Conservation (phyloP, 1,140 invertebrate genomes). For the Danaus melanippus region DNA sequence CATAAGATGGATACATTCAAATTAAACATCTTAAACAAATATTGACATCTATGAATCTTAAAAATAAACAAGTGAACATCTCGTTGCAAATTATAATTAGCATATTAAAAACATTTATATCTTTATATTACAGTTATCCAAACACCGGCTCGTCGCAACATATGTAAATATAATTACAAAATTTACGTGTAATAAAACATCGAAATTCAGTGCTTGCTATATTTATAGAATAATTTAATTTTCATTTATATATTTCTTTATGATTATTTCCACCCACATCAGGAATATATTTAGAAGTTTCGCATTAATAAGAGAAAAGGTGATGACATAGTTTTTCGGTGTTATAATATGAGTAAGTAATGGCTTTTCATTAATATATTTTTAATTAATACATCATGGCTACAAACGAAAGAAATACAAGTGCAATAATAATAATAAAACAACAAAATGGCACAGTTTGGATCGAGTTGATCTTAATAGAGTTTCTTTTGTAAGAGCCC, state of each 20-base stretch:
- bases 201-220: constrained; percentile 67
- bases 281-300: too few species aligned
- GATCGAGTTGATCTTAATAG: constrained; percentile 9
- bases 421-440: too few species aligned
- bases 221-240: constrained; percentile 44
- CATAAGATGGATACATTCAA: too few species aligned
- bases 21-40: too few species aligned
- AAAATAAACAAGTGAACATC: too few species aligned
- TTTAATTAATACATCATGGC: too few species aligned
- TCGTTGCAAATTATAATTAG: constrained; percentile 3
- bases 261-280: constrained; percentile 20
- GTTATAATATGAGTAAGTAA: neutral
- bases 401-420: too few species aligned
- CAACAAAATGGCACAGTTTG: constrained; percentile 9
- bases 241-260: constrained; percentile 27
- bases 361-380: neutral
- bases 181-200: constrained; percentile 61
- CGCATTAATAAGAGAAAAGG: too few species aligned
- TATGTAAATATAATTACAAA: constrained; percentile 61
- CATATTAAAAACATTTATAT: constrained; percentile 21
- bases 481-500: constrained; percentile 9
- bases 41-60: too few species aligned
- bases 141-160: constrained; percentile 35
- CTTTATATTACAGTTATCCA: constrained; percentile 35
- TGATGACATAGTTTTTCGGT: too few species aligned